Evolutionary conservation across 2,888 invertebrate species (phyloP).

Genomic region (Nysson spinosus): DNA sequence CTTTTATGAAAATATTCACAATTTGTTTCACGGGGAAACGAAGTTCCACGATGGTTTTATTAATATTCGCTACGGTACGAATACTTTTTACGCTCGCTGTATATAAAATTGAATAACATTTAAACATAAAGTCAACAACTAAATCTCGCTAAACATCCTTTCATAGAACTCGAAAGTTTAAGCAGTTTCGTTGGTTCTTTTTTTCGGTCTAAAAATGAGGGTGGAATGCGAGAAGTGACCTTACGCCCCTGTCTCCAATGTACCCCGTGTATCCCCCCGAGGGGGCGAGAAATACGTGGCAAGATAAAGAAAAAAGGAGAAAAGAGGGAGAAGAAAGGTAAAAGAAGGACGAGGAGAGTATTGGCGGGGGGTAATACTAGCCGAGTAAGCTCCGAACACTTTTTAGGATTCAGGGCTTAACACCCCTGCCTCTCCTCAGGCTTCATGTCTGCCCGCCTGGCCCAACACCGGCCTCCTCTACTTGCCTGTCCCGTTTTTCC

Average conservation of each 20-base stretch:
- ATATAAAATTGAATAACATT: no score
- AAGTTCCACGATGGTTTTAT: no score
- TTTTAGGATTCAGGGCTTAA: constrained; percentile 75
- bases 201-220: constrained; percentile 64
- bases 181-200: constrained; percentile 1
- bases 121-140: no score
- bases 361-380: constrained; percentile 73
- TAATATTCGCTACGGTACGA: no score
- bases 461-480: constrained; percentile 56
- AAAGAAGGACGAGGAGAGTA: constrained; percentile 41
- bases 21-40: no score
- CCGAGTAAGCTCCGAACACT: constrained; percentile 75
- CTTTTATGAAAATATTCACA: no score
- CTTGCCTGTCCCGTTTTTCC: constrained; percentile 37
- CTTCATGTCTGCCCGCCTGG: constrained; percentile 68
- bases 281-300: constrained; percentile 12
- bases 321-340: constrained; percentile 16
- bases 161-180: constrained; percentile 5
- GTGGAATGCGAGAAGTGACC: constrained; percentile 68
- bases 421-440: constrained; percentile 70
- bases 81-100: no score
- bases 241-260: constrained; percentile 45
- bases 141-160: no score
- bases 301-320: constrained; percentile 36
- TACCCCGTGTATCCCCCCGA: constrained; percentile 31